phyloP scores from a whole-genome alignment of 1,140 invertebrate species.

The Anthonomus grandis region DNA sequence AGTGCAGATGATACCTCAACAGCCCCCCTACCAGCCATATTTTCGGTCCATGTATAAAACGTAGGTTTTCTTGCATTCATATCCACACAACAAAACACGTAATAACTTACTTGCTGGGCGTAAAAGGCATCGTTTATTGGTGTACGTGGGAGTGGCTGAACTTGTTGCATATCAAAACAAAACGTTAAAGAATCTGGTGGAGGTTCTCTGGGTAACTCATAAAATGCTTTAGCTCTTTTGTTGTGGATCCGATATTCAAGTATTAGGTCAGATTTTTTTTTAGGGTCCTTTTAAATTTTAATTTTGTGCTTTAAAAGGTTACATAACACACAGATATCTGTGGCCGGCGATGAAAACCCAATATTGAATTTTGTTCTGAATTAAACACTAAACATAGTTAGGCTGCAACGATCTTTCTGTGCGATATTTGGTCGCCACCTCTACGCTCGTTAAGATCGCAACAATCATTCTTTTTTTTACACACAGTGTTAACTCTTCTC shows the following conservation, averaged over 20 bases:
- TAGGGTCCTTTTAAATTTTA: neutral
- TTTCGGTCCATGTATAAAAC: no score
- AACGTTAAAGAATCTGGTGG: neutral
- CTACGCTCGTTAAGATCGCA: neutral
- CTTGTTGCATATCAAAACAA: slow-evolving; percentile 4
- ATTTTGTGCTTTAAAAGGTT: neutral
- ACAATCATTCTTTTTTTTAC: slow-evolving; percentile 1
- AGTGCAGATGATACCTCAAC: no score
- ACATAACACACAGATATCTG: neutral
- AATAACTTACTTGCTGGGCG: neutral
- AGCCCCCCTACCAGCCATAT: no score
- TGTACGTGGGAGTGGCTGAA: neutral
- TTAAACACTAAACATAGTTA: neutral
- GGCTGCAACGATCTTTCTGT: neutral
- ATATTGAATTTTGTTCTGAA: neutral
- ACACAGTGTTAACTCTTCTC: no score
- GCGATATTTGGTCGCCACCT: slow-evolving; percentile 1
- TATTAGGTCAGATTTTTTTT: neutral
- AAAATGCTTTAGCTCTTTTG: neutral
- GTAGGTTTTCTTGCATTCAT: no score
- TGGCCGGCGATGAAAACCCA: neutral
- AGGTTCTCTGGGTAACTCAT: neutral
- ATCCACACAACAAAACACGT: neutral
- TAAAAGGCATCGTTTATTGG: neutral
- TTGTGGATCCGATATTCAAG: neutral